Evolutionary conservation across 2,888 invertebrate species (phyloP), one percentile per base, ranked within the genome.

Genomic region (Pandemis heparana): DNA sequence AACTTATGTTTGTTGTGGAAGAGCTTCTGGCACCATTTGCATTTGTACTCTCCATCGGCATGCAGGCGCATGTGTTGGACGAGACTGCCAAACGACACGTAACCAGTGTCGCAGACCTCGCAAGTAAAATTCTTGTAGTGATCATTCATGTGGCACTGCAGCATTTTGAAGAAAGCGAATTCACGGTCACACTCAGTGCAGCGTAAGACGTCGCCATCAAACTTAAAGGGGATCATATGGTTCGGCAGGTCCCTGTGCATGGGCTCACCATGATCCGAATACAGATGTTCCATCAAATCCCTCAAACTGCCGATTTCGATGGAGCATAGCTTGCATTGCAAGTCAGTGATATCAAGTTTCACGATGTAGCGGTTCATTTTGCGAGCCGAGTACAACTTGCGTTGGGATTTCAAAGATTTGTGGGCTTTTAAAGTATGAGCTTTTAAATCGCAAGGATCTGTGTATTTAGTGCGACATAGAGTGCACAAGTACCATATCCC

Each of bases 401-500:
- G 86, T 89, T 12, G 73, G 76, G 0, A 78, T 70, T 70, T 77
- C 81, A 0, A 81, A 82, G 9, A 81, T 9, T 84, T 71, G 63
- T 90, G 90, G 0, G 65, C 71, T 23, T 82, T 67, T 0, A 82
- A 32, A 0, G 89, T 88, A 64, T 92, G 92, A 0, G 32, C 70
- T 66, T 88, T 90, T 9, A 92, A 75, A n/a, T 89, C 87, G 0
- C 80, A 76, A 0, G 89, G 86, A 1, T 85, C 83, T 5, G 79
- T 75, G 76, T 84, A 92, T 38, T 88, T 87, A 4, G 86, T 82
- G 2, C 85, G 78, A 65, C 92, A 92, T 75, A 89, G 92, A 61
- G 87, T 85, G 79, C 92, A 92, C 0, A 85, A 81, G 70, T 87
- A 92, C 1, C 85, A 80, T 0, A 80, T 79, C 2, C 86, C 83